Conservation (phyloP, 1,140 invertebrate species). For the Drosophila repleta region DNA sequence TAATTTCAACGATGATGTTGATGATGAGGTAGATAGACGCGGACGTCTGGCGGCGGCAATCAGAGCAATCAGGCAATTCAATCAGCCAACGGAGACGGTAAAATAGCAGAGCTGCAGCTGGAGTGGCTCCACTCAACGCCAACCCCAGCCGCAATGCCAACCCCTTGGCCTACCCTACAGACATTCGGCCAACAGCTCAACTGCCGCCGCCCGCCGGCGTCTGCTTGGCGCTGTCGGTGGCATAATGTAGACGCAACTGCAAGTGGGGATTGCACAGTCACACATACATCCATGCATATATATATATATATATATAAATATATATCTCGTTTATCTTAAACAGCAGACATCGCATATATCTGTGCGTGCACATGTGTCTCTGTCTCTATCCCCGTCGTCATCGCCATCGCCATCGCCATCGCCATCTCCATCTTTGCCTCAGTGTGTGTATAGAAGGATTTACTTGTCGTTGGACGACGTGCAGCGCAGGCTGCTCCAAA, state of each 20-base stretch:
- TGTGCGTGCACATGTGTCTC: background rate
- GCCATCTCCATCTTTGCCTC: background rate
- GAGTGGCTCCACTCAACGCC: slow-evolving; percentile 21
- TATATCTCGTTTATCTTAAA: background rate
- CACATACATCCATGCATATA: background rate
- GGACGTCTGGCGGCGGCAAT: slow-evolving; percentile 71
- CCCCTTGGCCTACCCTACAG: background rate
- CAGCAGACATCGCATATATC: background rate
- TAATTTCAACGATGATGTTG: slow-evolving; percentile 66
- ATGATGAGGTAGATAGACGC: slow-evolving; percentile 15
- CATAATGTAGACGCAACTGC: slow-evolving; percentile 17
- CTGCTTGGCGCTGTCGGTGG: slow-evolving; percentile 16
- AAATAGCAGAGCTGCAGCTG: slow-evolving; percentile 12
- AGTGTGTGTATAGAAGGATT: slow-evolving; percentile 47
- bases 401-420: too few relatives aligned
- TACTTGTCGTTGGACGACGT: slow-evolving; percentile 47
- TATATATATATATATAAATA: background rate
- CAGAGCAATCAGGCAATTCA: slow-evolving; percentile 79
- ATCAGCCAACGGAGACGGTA: slow-evolving; percentile 64
- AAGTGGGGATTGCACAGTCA: slow-evolving; percentile 1
- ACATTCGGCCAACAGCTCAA: background rate
- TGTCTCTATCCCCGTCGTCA: background rate
- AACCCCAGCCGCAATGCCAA: background rate
- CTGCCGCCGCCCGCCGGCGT: slow-evolving; percentile 4
- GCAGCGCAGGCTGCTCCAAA: slow-evolving; percentile 29